Base-by-base conservation (phyloP, 2,888 invertebrate genomes). In the Geotrupes spiniger region DNA sequence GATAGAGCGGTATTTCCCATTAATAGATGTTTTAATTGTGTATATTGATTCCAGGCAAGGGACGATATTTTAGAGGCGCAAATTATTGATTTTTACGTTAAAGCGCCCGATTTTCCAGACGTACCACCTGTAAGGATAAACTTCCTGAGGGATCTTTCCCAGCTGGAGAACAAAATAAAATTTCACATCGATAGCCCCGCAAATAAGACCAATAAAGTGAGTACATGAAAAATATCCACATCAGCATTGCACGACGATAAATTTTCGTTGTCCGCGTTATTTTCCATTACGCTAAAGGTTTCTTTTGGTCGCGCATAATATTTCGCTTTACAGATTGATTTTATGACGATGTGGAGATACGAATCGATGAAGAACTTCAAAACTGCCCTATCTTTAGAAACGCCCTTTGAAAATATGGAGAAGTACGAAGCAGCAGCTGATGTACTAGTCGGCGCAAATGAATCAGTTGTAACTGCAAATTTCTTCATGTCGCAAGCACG, bases 131-230 rank as follows among this genome's bases (percentile, higher is more conserved):
- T 83, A 14, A 79, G 79, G 57, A 74, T 85, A 60, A 76, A 78
- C 56, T 79, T 84, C 36, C 85, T 82, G 58, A 87, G 86, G 58
- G 84, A 87, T 60, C 84, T 85, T 53, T 81, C 83, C 0, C 79
- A 79, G 1, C 69, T 75, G 0, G 85, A 86, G 57, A 87, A 83
- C 53, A 71, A 76, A 1, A 63, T 89, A 0, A 82, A 82, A 17
- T 77, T 85, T 2, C 80, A 80, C 8, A 78, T 87, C 36, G 79
- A 65, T 50, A 60, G 68, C 46, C 63, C 64, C 9, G 62, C 65
- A 45, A 62, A 59, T 38, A 53, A 63, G 10, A 51, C 54, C 38
- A 61, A 56, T 37, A 64, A 63, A 50, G 70, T 70, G 63, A 63
- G 63, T 42, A 29, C n/a, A 9, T 3, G 42, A 42, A 17, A n/a